phyloP scores from a whole-genome alignment of 2,113 vertebrate genomes.

The Periophthalmodon schlosseri region DNA sequence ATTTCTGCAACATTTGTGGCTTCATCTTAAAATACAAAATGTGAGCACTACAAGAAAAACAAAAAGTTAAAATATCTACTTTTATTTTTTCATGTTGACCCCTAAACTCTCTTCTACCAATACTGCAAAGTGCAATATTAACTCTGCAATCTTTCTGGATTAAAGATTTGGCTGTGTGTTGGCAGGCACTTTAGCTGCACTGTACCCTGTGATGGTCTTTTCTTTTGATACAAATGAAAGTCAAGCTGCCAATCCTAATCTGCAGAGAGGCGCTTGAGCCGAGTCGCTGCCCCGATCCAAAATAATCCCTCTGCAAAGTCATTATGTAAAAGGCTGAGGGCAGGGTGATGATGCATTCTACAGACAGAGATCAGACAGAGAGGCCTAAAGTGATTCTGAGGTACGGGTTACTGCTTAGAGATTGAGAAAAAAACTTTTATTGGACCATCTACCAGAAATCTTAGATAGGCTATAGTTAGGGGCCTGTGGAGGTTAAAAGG shows the following conservation, averaged over 20 bases:
- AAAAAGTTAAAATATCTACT: too few species aligned
- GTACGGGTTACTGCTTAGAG: neutral
- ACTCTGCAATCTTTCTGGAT: neutral
- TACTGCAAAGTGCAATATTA: neutral
- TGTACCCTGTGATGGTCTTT: neutral
- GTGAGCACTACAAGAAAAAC: too few species aligned
- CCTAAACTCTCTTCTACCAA: neutral
- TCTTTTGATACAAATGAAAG: slow-evolving; percentile 16
- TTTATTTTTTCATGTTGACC: too few species aligned
- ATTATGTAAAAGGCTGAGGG: slow-evolving; percentile 60
- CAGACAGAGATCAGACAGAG: neutral
- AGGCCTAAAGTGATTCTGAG: neutral
- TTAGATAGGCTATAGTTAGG: too few species aligned
- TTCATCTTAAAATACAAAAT: too few species aligned
- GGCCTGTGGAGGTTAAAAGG: slow-evolving; percentile 13
- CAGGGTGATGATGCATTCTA: slow-evolving; percentile 6
- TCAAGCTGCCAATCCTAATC: slow-evolving; percentile 31
- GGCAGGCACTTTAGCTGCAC: neutral
- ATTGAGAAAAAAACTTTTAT: too few species aligned
- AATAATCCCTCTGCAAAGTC: slow-evolving; percentile 55
- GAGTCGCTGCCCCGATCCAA: slow-evolving; percentile 33
- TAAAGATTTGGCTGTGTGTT: neutral
- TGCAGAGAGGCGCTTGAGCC: slow-evolving; percentile 32
- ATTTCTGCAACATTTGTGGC: too few species aligned
- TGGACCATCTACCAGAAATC: too few species aligned